Evolutionary conservation across 2,888 invertebrate species (phyloP).

Genomic region (Laspeyria flexula): DNA sequence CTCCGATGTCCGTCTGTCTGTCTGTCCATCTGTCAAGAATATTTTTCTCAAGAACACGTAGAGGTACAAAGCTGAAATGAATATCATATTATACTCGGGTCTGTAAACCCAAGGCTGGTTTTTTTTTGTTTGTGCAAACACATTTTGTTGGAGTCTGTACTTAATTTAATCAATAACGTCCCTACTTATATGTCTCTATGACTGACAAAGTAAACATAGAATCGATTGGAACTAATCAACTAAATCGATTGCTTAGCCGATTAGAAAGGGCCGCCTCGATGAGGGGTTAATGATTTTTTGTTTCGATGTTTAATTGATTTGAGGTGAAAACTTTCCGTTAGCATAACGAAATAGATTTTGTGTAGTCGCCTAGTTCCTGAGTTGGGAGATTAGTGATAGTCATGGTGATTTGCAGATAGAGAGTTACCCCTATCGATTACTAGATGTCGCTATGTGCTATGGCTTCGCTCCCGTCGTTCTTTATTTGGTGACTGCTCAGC

Average conservation of each 20-base stretch:
- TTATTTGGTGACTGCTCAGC: no score
- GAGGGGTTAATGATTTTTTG: slow-evolving; percentile 30
- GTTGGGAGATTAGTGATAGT: slow-evolving; percentile 1
- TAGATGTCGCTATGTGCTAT: no score
- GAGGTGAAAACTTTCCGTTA: slow-evolving; percentile 9
- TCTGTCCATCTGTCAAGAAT: no score
- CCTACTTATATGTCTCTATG: slow-evolving; percentile 6
- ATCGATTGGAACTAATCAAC: slow-evolving; percentile 55
- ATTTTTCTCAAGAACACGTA: no score
- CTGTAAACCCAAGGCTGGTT: no score
- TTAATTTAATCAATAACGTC: neutral
- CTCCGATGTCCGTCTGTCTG: no score
- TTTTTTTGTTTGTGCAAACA: no score
- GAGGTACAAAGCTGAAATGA: no score
- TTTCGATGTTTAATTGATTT: slow-evolving; percentile 40
- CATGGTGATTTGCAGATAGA: neutral
- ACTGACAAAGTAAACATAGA: slow-evolving; percentile 47
- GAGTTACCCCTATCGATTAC: no score
- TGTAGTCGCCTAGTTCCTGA: neutral
- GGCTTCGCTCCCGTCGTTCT: no score
- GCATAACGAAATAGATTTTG: slow-evolving; percentile 6
- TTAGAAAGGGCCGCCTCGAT: slow-evolving; percentile 43
- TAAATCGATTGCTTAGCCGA: slow-evolving; percentile 53
- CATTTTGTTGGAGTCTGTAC: neutral
- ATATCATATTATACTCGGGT: no score